Base-by-base conservation (phyloP, 2,797 vertebrate species). In the Threskiornis aethiopicus region DNA sequence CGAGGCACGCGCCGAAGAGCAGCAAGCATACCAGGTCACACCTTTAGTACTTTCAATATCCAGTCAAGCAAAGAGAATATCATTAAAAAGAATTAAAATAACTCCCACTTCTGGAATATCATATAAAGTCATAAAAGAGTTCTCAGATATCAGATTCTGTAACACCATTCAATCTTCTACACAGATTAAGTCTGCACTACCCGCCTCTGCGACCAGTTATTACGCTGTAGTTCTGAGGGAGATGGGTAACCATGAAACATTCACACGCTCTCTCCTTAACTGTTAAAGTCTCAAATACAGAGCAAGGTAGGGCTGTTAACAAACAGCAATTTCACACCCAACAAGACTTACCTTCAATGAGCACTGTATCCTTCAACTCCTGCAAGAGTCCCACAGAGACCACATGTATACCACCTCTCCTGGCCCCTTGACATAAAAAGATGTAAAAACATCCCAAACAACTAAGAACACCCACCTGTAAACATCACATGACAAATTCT, bases 351-450 rank as follows among this genome's bases (percentile, higher is more conserved):
- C 21, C 25, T 79, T 44, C 22, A 78, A 10, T 5, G 18, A 64
- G 21, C 11, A 29, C 3, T 4, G 1, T 2, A 42, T 20, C 28
- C 25, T 51, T 84, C 39, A 81, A 47, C 6, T 35, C 13, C 44
- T 39, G 9, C 22, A 80, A 76, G 11, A 49, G 5, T 37, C 37
- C n/a, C 31, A 64, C 6, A 70, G 24, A 37, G 18, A 35, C 46
- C 3, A 10, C 0, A 0, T 1, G 1, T 13, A 26, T 5, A 6
- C 17, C 31, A 59, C 10, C 24, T 35, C 8, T 13, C 28, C 18
- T 17, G 2, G 11, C 26, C 14, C 2, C 28, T 20, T 18, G 11
- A 52, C 13, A 6, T 13, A 44, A 37, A 65, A 72, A 21, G 11
- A 24, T 35, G 10, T 5, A 37, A 82, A 88, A 39, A 5, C 3